Conservation (phyloP, 2,113 vertebrate species). For the Pipa parva region DNA sequence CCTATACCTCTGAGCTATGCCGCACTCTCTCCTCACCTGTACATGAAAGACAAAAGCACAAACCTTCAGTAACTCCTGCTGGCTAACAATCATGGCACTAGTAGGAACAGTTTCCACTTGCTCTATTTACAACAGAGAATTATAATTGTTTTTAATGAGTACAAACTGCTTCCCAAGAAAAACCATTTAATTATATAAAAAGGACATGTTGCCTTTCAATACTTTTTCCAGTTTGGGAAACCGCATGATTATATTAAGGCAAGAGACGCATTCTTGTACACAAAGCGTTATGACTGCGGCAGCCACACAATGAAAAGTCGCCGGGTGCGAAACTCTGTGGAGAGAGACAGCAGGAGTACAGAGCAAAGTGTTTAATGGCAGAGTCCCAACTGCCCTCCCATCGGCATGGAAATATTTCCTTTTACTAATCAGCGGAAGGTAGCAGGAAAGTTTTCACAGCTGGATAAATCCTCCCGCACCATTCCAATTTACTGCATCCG, state of each 20-base stretch:
- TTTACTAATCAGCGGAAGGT: neutral
- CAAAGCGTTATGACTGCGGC: neutral
- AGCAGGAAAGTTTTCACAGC: conserved; percentile 8
- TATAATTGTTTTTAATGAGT: no score
- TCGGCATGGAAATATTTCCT: conserved; percentile 7
- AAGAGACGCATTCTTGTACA: neutral
- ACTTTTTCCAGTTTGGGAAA: neutral
- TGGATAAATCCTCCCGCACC: neutral
- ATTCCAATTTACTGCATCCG: neutral
- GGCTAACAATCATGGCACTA: no score
- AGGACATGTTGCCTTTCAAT: neutral
- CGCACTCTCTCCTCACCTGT: no score
- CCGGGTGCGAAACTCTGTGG: neutral
- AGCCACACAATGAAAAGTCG: neutral
- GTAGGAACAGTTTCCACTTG: no score
- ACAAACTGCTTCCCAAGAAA: no score
- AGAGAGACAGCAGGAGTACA: neutral
- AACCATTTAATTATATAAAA: neutral
- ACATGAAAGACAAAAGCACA: no score
- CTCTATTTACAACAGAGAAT: no score
- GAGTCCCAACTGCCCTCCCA: neutral
- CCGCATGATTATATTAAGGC: neutral
- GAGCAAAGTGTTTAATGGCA: neutral
- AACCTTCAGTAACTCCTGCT: no score
- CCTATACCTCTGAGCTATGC: no score